Evolutionary conservation across 2,888 invertebrate genomes (phyloP).

Genomic region (Caenorhabditis angaria): DNA sequence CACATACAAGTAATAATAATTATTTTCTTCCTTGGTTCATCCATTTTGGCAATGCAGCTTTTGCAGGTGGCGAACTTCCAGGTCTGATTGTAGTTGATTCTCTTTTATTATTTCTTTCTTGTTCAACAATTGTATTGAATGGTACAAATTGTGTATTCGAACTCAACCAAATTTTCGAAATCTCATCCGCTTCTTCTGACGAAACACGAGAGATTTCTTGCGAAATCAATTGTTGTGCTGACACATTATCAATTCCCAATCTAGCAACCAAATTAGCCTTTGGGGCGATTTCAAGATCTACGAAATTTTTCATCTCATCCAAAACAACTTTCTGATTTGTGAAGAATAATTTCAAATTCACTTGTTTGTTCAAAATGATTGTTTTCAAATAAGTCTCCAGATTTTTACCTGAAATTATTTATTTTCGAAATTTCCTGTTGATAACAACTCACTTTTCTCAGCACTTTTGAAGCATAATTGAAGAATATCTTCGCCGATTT

Average conservation of each 20-base stretch:
- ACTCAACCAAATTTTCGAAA: slow-evolving; percentile 36
- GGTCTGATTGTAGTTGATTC: not conserved
- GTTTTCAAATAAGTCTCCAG: not conserved
- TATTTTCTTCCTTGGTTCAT: slow-evolving; percentile 24
- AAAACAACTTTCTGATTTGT: slow-evolving; percentile 32
- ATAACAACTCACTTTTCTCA: slow-evolving; percentile 47
- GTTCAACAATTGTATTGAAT: slow-evolving; percentile 36
- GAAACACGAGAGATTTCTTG: slow-evolving; percentile 6
- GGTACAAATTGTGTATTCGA: slow-evolving; percentile 38
- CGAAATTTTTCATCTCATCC: slow-evolving; percentile 45
- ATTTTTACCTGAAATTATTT: slow-evolving; percentile 2
- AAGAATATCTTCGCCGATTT: slow-evolving; percentile 48
- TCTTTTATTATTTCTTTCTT: slow-evolving; percentile 30
- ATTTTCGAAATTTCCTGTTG: slow-evolving; percentile 4
- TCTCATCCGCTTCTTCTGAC: slow-evolving; percentile 16
- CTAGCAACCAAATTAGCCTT: slow-evolving; percentile 44
- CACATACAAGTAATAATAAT: slow-evolving; percentile 8
- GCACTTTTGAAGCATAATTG: slow-evolving; percentile 51
- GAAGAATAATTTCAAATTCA: slow-evolving; percentile 24
- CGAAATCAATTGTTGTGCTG: not conserved
- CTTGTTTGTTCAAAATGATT: not conserved
- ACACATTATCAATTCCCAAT: slow-evolving; percentile 18
- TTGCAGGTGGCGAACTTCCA: slow-evolving; percentile 33
- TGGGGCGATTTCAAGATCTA: slow-evolving; percentile 57
- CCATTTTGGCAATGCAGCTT: slow-evolving; percentile 41